Conservation (phyloP, 37 sponge, comb jelly and placozoan species). For the Cladorhizidae sp. region DNA sequence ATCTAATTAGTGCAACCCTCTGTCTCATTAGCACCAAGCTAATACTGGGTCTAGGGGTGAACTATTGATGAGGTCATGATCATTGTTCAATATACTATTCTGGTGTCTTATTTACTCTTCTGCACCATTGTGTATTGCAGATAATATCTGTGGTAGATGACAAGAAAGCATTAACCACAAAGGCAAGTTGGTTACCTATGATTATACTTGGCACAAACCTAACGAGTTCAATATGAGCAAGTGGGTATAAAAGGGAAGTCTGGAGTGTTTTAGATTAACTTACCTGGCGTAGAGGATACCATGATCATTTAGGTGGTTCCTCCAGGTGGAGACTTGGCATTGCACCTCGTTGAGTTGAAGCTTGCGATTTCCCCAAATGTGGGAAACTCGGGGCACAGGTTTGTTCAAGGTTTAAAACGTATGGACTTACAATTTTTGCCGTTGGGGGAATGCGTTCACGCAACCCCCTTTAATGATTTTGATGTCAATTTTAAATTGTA, state of each 20-base stretch:
- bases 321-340: constrained; percentile 92
- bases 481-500: too few relatives aligned
- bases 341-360: too few relatives aligned
- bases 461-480: constrained; percentile 88
- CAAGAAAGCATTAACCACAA: constrained; percentile 11
- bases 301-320: constrained; percentile 94
- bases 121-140: constrained; percentile 5
- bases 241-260: constrained; percentile 6
- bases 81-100: too few relatives aligned
- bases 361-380: too few relatives aligned
- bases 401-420: constrained; percentile 92
- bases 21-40: not conserved
- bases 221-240: not conserved
- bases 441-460: constrained; percentile 97
- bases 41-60: not conserved
- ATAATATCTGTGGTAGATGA: constrained; percentile 34
- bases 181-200: not conserved
- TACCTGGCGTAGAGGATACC: too few relatives aligned
- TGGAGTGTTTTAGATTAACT: constrained; percentile 24
- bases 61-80: too few relatives aligned
- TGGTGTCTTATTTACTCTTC: too few relatives aligned
- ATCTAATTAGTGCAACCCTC: not conserved
- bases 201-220: not conserved
- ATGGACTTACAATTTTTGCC: constrained; percentile 95
- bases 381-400: constrained; percentile 90